These are phyloP conservation scores for Papilio dardanus DNA, from an alignment of 1,140 invertebrate species.

Conservation along the genomic window DNA sequence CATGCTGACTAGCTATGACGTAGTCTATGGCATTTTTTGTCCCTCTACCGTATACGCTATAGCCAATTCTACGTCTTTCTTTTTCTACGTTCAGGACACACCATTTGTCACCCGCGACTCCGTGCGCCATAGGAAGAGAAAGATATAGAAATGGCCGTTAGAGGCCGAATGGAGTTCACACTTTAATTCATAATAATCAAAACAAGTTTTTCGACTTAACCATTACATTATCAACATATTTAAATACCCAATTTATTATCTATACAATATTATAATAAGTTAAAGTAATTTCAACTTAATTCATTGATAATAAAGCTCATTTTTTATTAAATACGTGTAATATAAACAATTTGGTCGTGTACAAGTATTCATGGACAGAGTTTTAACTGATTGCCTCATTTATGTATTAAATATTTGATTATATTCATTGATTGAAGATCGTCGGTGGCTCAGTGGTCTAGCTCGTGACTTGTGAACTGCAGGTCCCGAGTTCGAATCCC, in stretches of 20 bases:
- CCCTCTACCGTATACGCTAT: no score
- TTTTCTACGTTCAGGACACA: no score
- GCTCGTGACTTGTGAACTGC: no score
- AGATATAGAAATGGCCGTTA: no score
- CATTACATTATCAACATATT: background rate
- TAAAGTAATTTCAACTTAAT: background rate
- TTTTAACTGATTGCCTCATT: background rate
- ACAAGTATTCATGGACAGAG: background rate
- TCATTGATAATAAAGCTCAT: background rate
- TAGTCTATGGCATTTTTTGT: no score
- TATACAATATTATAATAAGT: background rate
- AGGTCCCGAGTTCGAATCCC: no score
- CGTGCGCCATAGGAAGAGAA: no score
- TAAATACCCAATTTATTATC: conserved; percentile 10
- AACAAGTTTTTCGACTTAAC: conserved; percentile 5
- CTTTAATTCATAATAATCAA: background rate
- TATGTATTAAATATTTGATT: background rate
- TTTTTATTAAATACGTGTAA: background rate
- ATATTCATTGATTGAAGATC: background rate
- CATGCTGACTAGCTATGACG: no score
- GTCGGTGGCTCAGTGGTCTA: no score
- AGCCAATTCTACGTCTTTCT: no score
- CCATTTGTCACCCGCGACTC: no score
- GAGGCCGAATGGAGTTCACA: no score
- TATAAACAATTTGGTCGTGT: background rate